Evolutionary conservation across 2,797 vertebrate genomes (phyloP).

Genomic region (Atherinosoma microstoma): DNA sequence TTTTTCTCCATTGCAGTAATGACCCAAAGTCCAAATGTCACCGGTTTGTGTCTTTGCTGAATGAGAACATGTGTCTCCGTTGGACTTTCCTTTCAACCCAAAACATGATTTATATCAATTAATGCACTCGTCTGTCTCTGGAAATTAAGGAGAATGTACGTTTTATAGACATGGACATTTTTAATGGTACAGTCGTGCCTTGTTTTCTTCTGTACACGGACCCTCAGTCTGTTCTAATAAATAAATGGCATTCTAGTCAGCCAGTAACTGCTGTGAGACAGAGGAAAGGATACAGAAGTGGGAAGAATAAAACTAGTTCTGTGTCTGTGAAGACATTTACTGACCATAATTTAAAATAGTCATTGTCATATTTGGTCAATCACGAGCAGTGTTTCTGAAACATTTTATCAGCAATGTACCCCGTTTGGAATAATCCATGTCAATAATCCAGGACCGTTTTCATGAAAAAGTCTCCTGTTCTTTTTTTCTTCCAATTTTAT

Average conservation of each 20-base stretch:
- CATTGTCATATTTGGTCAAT: not conserved
- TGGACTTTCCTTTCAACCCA: conserved; percentile 5
- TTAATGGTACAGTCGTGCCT: conserved; percentile 29
- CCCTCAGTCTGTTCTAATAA: conserved; percentile 17
- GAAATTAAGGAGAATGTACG: conserved; percentile 13
- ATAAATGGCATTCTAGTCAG: conserved; percentile 21
- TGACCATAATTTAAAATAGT: not conserved
- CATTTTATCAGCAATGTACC: not conserved
- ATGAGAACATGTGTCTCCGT: conserved; percentile 20
- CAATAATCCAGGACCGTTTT: not conserved
- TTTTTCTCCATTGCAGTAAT: conserved; percentile 5
- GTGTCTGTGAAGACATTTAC: not conserved
- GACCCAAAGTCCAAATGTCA: conserved; percentile 44
- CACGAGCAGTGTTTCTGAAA: not conserved
- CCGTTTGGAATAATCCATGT: not conserved
- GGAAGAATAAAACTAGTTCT: not conserved
- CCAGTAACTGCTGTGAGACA: conserved; percentile 13
- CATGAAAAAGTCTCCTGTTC: not conserved
- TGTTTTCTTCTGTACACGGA: conserved; percentile 40
- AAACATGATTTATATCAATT: conserved; percentile 36
- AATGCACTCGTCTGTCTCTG: not conserved
- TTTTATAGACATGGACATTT: conserved; percentile 17
- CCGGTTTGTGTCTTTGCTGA: conserved; percentile 15
- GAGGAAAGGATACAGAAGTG: not conserved
- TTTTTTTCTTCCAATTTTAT: not conserved